Percentiles rank a stretch among this genome's conserved stretches.
Evolutionary conservation across 2,888 invertebrate genomes (phyloP).

Genomic region (Microctonus hyperodae): DNA sequence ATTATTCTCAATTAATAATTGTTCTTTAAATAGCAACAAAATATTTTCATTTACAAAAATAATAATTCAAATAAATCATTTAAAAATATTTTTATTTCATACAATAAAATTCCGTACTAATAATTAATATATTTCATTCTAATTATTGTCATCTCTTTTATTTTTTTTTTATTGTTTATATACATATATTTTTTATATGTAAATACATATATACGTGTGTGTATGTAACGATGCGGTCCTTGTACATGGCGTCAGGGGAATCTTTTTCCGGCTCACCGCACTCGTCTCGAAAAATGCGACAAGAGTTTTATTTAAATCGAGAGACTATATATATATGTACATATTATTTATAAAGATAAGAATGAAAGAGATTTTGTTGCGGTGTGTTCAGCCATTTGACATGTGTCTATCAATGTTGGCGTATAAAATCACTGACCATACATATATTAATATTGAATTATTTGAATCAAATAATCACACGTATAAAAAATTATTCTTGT

Average conservation of each 20-base stretch:
- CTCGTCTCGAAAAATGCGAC: constrained; percentile 19
- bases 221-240: neutral
- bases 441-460: neutral
- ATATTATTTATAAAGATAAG: neutral
- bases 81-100: no score
- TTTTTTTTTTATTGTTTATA: no score
- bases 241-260: constrained; percentile 38
- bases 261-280: constrained; percentile 40
- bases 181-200: neutral
- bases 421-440: neutral
- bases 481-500: neutral
- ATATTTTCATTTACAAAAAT: no score
- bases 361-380: neutral
- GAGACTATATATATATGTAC: neutral
- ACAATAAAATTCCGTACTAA: no score
- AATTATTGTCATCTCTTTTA: no score
- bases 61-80: no score
- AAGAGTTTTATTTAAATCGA: constrained; percentile 1
- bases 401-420: neutral
- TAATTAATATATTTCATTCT: no score
- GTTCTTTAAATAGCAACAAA: no score
- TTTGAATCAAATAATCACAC: neutral
- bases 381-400: neutral
- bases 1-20: no score
- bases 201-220: neutral